Percentiles rank a stretch among this genome's conserved stretches.
Conservation (phyloP, 1,140 invertebrate species). For the Bilobella aurantiaca region DNA sequence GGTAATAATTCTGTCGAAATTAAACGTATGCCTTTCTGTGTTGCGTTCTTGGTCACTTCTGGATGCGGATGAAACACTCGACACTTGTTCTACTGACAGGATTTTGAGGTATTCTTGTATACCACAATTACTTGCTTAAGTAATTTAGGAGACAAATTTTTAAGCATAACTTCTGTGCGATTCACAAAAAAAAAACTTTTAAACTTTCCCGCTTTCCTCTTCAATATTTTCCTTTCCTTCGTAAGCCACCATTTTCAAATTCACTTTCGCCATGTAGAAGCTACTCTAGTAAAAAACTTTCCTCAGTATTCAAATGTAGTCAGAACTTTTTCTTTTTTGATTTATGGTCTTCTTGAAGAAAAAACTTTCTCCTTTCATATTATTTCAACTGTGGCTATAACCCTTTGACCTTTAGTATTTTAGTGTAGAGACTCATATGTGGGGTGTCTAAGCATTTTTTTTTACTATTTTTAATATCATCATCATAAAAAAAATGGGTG, state of each 20-base stretch:
- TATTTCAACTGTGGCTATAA: neutral
- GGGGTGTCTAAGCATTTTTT: no score
- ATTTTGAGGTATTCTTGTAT: slow-evolving; percentile 35
- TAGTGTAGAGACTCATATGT: neutral
- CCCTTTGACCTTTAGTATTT: neutral
- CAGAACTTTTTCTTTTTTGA: neutral
- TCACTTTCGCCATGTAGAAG: no score
- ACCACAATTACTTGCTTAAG: neutral
- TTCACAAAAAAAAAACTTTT: neutral
- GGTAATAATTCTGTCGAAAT: neutral
- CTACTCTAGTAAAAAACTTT: no score
- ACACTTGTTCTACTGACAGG: slow-evolving; percentile 30
- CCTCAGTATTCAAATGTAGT: no score
- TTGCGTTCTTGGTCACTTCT: slow-evolving; percentile 20
- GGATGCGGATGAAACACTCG: slow-evolving; percentile 27
- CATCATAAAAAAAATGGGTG: no score
- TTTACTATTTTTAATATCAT: no score
- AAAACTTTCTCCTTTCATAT: neutral
- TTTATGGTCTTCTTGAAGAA: slow-evolving; percentile 11
- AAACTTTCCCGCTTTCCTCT: neutral
- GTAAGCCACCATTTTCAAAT: neutral
- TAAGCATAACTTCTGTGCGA: neutral
- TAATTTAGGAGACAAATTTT: neutral
- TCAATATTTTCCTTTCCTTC: neutral
- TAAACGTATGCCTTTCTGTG: slow-evolving; percentile 20